phyloP scores from a whole-genome alignment of 2,113 vertebrate genomes.

The Donacobius atricapilla region DNA sequence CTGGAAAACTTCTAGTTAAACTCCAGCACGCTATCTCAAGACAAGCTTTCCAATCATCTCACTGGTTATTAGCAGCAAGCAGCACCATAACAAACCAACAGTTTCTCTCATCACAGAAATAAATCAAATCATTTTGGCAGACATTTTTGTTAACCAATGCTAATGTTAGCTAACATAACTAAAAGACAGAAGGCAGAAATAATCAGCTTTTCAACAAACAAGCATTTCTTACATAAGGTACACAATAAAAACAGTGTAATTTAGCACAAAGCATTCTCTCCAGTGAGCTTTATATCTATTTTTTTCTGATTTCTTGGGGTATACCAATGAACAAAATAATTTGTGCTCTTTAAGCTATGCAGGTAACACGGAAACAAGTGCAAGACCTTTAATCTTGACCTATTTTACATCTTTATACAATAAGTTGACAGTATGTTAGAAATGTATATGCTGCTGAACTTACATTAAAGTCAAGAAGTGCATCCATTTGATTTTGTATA shows the following conservation, averaged over 20 bases:
- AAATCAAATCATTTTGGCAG: not conserved
- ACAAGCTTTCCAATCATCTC: not conserved
- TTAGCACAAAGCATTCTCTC: not conserved
- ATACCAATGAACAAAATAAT: not conserved
- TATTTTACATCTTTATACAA: not conserved
- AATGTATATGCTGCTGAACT: constrained; percentile 17
- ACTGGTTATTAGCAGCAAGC: not conserved
- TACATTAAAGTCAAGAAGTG: constrained; percentile 94
- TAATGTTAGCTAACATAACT: not conserved
- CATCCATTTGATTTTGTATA: constrained; percentile 92
- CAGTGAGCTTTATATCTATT: not conserved
- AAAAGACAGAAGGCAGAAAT: not conserved
- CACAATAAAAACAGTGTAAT: not conserved
- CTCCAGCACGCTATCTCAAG: not conserved
- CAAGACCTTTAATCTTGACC: not conserved
- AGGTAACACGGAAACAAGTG: not conserved
- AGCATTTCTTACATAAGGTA: not conserved
- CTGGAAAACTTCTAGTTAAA: not conserved
- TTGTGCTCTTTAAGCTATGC: not conserved
- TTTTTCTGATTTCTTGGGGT: not conserved
- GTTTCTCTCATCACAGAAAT: not conserved
- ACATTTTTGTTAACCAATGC: not conserved
- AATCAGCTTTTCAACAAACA: not conserved
- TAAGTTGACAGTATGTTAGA: rapidly evolving
- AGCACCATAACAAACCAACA: not conserved